phyloP scores from a whole-genome alignment of 2,888 invertebrate genomes.

The Platerodrilus igneus region DNA sequence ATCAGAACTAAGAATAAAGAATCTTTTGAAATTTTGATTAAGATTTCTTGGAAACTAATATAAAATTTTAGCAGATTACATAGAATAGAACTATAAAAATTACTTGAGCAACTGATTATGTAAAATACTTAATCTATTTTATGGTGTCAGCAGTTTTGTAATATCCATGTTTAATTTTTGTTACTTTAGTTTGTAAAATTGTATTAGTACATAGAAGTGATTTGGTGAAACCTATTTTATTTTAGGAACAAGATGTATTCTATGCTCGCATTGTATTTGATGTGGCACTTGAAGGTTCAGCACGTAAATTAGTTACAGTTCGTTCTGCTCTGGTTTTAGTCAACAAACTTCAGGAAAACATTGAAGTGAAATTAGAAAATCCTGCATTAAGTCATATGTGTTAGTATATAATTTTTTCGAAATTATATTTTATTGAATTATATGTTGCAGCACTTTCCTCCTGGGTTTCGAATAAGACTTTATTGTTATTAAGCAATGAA shows the following conservation, averaged over 20 bases:
- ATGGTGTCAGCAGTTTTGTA: too few relatives aligned
- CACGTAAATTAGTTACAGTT: constrained; percentile 87
- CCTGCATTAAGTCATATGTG: constrained; percentile 47
- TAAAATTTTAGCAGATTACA: too few relatives aligned
- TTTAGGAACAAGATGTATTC: constrained; percentile 34
- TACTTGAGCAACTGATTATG: too few relatives aligned
- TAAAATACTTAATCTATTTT: too few relatives aligned
- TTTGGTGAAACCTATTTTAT: too few relatives aligned
- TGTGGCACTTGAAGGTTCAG: constrained; percentile 88
- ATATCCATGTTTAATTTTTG: too few relatives aligned
- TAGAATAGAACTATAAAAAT: too few relatives aligned
- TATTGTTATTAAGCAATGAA: constrained; percentile 53
- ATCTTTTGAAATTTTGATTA: too few relatives aligned
- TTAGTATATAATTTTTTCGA: constrained; percentile 21
- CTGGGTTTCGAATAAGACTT: constrained; percentile 44
- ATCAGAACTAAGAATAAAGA: too few relatives aligned
- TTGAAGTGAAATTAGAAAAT: constrained; percentile 69
- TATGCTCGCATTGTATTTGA: constrained; percentile 85
- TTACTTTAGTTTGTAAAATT: too few relatives aligned
- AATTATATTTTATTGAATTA: constrained; percentile 22
- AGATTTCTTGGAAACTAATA: too few relatives aligned
- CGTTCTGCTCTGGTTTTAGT: constrained; percentile 81
- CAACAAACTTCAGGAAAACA: constrained; percentile 69
- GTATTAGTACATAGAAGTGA: too few relatives aligned
- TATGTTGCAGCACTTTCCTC: constrained; percentile 17